Evolutionary conservation across 2,113 vertebrate genomes (phyloP).

Genomic region (Syngnathus floridae): DNA sequence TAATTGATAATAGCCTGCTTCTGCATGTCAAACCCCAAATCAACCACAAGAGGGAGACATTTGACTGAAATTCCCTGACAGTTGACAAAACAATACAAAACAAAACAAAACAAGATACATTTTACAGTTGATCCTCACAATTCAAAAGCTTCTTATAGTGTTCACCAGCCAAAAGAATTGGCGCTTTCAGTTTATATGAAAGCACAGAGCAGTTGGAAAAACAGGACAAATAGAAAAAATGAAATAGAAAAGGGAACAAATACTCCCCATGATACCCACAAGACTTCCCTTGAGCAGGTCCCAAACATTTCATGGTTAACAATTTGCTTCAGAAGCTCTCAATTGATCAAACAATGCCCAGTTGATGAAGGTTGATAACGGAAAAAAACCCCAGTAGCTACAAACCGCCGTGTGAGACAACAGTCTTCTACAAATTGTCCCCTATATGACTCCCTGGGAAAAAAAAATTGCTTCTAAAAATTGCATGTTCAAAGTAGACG

Average conservation of each 20-base stretch:
- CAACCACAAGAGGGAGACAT: conserved; percentile 62
- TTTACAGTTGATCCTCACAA: conserved; percentile 13
- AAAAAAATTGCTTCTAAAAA: conserved; percentile 31
- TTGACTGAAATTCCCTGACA: conserved; percentile 31
- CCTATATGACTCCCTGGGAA: conserved; percentile 36
- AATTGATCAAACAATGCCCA: conserved; percentile 61
- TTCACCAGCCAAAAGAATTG: conserved; percentile 24
- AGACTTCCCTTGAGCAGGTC: conserved; percentile 47
- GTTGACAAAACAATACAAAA: background rate
- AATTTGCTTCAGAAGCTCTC: conserved; percentile 57
- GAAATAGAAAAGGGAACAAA: conserved; percentile 25
- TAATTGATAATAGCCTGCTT: background rate
- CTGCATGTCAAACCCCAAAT: background rate
- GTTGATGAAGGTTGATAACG: conserved; percentile 57
- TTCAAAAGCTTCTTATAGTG: conserved; percentile 24
- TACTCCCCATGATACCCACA: conserved; percentile 45
- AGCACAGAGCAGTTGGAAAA: conserved; percentile 16
- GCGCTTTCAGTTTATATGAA: conserved; percentile 46
- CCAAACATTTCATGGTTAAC: conserved; percentile 55
- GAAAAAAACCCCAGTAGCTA: conserved; percentile 57
- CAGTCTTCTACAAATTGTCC: conserved; percentile 40
- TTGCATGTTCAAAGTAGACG: conserved; percentile 15
- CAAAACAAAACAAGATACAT: background rate
- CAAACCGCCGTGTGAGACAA: conserved; percentile 58
- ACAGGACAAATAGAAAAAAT: conserved; percentile 5